Conservation (phyloP, 1,140 invertebrate genomes). For the Oedothorax gibbosus region DNA sequence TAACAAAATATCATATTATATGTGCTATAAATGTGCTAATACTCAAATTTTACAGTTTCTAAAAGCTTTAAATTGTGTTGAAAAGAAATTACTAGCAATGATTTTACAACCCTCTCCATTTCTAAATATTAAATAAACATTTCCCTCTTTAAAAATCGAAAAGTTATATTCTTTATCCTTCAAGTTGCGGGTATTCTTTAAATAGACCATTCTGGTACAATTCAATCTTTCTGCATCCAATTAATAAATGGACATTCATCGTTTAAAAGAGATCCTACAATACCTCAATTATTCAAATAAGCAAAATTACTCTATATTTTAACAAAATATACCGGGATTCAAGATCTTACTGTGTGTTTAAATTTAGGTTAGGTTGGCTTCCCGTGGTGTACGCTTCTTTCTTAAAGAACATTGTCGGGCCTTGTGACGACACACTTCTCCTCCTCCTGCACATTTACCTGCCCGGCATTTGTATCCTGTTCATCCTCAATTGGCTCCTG, state of each 20-base stretch:
- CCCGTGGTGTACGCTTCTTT: slow-evolving; percentile 21
- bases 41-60: too few species aligned
- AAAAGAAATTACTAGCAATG: too few species aligned
- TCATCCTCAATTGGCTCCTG: slow-evolving; percentile 34
- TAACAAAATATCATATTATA: too few species aligned
- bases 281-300: too few species aligned
- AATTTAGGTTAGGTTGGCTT: slow-evolving; percentile 28
- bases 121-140: too few species aligned
- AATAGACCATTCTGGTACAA: not conserved
- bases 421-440: not conserved
- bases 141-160: too few species aligned
- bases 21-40: too few species aligned
- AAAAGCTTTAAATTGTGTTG: too few species aligned
- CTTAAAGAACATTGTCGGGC: not conserved
- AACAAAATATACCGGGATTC: not conserved
- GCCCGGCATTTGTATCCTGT: slow-evolving; percentile 1
- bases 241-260: not conserved
- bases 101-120: too few species aligned
- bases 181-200: not conserved
- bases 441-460: not conserved
- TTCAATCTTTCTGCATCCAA: not conserved
- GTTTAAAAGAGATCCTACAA: not conserved
- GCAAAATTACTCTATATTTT: not conserved
- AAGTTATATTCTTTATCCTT: not conserved
- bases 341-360: not conserved